phyloP scores from a whole-genome alignment of 2,888 invertebrate genomes.

The Camponotus fellah region DNA sequence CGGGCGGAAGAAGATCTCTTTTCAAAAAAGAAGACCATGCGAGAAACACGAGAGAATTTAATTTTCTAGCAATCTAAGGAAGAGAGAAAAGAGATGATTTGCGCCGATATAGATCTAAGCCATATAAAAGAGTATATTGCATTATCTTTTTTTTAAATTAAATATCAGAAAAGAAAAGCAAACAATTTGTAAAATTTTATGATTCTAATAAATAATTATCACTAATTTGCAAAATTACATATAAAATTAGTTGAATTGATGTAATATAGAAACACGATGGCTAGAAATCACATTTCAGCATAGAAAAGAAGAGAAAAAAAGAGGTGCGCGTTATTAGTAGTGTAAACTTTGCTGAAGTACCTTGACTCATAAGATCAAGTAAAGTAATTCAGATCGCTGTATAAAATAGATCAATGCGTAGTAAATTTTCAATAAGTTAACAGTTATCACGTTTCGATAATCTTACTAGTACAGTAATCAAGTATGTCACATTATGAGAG shows the following conservation, averaged over 20 bases:
- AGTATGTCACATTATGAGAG: background rate
- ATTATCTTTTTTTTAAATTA: background rate
- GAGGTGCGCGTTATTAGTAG: background rate
- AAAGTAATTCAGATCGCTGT: background rate
- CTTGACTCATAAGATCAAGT: slow-evolving; percentile 30
- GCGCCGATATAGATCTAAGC: background rate
- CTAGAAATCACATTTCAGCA: background rate
- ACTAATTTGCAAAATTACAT: background rate
- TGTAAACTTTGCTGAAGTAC: slow-evolving; percentile 21
- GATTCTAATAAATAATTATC: background rate
- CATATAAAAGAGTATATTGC: background rate
- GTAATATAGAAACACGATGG: background rate
- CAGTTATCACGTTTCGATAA: background rate
- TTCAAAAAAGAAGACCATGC: background rate
- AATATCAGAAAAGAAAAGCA: background rate
- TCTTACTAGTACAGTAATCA: background rate
- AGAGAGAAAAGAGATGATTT: background rate
- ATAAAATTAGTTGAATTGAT: background rate
- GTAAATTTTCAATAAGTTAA: slow-evolving; percentile 19
- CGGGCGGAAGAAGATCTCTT: background rate
- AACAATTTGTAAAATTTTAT: background rate
- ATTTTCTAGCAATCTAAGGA: background rate
- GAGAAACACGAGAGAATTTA: background rate
- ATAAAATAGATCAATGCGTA: slow-evolving; percentile 28
- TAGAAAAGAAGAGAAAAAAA: background rate